A percentile compares a stretch with the other conserved stretches of the same genome.
These are phyloP conservation scores for Pseudococcus longispinus DNA, from an alignment of 2,888 invertebrate species.

Conservation along the genomic window DNA sequence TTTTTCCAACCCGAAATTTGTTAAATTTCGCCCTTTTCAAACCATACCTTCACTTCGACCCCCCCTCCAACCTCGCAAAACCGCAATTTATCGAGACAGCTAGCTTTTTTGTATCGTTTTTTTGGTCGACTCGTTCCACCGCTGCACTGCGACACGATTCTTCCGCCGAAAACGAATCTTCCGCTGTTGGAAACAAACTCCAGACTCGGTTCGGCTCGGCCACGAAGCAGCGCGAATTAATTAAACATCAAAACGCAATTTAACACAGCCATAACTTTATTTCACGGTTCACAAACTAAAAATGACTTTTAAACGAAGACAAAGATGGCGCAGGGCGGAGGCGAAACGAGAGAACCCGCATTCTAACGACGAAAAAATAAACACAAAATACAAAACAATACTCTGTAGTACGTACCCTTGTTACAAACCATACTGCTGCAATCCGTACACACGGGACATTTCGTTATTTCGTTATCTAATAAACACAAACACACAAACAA, in stretches of 20 bases:
- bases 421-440: constrained; percentile 37
- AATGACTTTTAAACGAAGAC: constrained; percentile 25
- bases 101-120: background rate
- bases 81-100: background rate
- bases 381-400: background rate
- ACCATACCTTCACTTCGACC: too few species aligned
- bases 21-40: too few species aligned
- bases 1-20: too few species aligned
- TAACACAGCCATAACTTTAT: constrained; percentile 26
- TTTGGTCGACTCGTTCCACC: background rate
- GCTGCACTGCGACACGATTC: background rate
- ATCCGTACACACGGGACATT: constrained; percentile 38
- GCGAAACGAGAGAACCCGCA: background rate
- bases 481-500: constrained; percentile 23
- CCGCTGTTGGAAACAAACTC: background rate
- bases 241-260: constrained; percentile 31
- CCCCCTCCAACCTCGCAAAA: too few species aligned
- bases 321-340: background rate
- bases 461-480: constrained; percentile 15
- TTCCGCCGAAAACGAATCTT: background rate
- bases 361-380: constrained; percentile 19
- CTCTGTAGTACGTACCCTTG: background rate
- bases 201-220: background rate
- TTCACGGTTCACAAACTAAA: constrained; percentile 35
- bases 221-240: constrained; percentile 11